Conservation (phyloP, 2,113 vertebrate species). For the Cyprinodon variegatus region DNA sequence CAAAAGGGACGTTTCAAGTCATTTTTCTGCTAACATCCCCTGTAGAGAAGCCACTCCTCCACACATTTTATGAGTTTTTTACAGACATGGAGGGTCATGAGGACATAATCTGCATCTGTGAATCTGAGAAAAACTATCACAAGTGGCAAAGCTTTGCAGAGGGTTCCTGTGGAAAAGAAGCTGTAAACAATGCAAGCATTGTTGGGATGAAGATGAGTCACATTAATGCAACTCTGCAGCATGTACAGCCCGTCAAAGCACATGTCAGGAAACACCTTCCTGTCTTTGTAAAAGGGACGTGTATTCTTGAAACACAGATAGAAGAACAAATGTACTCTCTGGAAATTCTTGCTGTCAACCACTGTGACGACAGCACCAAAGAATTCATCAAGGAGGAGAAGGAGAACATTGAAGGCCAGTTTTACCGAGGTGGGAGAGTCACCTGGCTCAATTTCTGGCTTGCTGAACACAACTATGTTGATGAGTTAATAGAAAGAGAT, state of each 20-base stretch:
- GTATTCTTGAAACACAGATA: slow-evolving; percentile 68
- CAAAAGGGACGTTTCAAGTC: slow-evolving; percentile 78
- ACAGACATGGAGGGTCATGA: slow-evolving; percentile 83
- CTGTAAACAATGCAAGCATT: slow-evolving; percentile 72
- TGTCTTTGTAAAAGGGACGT: slow-evolving; percentile 70
- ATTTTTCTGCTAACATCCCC: slow-evolving; percentile 81
- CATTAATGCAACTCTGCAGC: slow-evolving; percentile 78
- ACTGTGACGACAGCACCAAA: slow-evolving; percentile 75
- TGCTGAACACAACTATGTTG: slow-evolving; percentile 75
- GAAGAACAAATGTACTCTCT: slow-evolving; percentile 82
- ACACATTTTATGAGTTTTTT: slow-evolving; percentile 85
- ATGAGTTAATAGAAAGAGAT: slow-evolving; percentile 82
- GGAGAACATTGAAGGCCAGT: slow-evolving; percentile 74
- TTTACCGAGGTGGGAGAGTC: slow-evolving; percentile 83
- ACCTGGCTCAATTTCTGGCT: slow-evolving; percentile 86
- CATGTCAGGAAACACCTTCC: slow-evolving; percentile 68
- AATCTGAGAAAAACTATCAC: slow-evolving; percentile 72
- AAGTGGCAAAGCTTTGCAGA: slow-evolving; percentile 80
- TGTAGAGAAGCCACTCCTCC: slow-evolving; percentile 80
- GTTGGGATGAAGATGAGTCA: slow-evolving; percentile 86
- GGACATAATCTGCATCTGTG: slow-evolving; percentile 83
- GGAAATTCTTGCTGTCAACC: slow-evolving; percentile 80
- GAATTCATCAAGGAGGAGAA: slow-evolving; percentile 68
- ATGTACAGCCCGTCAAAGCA: slow-evolving; percentile 65
- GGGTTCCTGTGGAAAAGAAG: slow-evolving; percentile 71